phyloP scores from a whole-genome alignment of 2,888 invertebrate genomes.

The Tricholauxania praeusta region DNA sequence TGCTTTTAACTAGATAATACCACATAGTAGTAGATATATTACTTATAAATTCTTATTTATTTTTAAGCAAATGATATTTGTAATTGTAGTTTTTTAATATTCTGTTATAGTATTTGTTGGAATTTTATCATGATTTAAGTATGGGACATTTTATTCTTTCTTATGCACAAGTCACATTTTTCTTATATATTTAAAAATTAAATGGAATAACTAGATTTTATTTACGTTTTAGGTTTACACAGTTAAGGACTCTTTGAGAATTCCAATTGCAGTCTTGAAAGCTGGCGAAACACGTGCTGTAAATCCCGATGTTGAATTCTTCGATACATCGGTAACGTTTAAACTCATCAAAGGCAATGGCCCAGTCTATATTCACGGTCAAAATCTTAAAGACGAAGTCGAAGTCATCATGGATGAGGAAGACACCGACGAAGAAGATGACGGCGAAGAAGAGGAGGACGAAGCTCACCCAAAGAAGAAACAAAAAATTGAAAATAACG shows the following conservation, averaged over 20 bases:
- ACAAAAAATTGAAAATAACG: constrained; percentile 79
- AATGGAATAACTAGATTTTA: not conserved
- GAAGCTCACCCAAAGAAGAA: constrained; percentile 86
- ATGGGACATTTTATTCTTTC: no score
- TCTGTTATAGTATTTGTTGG: no score
- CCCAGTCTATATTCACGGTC: constrained; percentile 87
- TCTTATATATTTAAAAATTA: no score
- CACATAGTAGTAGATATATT: no score
- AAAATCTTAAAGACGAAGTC: constrained; percentile 84
- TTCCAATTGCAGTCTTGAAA: constrained; percentile 85
- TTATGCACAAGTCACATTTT: no score
- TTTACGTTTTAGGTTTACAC: constrained; percentile 61
- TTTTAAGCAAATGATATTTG: no score
- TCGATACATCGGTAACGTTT: constrained; percentile 88
- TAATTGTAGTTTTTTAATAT: no score
- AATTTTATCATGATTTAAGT: no score
- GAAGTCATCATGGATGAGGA: constrained; percentile 86
- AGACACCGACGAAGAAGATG: constrained; percentile 74
- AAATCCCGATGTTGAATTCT: constrained; percentile 85
- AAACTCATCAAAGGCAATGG: constrained; percentile 82
- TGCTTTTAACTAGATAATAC: no score
- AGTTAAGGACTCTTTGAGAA: constrained; percentile 78
- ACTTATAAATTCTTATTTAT: no score
- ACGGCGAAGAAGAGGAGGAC: constrained; percentile 75
- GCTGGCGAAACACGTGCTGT: constrained; percentile 82